Percentiles rank a stretch among this genome's conserved stretches.
phyloP scores from a whole-genome alignment of 2,888 invertebrate species.

The Pristionchus arcanus region DNA sequence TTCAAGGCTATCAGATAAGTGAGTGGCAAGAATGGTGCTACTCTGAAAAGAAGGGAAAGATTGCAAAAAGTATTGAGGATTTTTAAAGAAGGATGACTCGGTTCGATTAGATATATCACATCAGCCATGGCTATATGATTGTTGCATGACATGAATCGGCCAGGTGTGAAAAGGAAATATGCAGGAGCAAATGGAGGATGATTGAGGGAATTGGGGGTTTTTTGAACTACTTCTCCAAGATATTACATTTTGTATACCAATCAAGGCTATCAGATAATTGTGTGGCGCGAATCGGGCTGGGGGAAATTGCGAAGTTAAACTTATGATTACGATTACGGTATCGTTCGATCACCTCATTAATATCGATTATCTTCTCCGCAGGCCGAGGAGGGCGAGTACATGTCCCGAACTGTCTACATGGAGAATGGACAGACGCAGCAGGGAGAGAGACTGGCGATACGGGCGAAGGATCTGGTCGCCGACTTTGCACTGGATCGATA shows the following conservation, averaged over 20 bases:
- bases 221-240: too few relatives aligned
- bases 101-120: too few relatives aligned
- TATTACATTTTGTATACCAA: too few relatives aligned
- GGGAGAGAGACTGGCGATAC: constrained; percentile 3
- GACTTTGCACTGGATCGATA: constrained; percentile 48
- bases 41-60: neutral
- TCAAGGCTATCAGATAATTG: too few relatives aligned
- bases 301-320: too few relatives aligned
- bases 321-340: too few relatives aligned
- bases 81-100: too few relatives aligned
- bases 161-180: too few relatives aligned
- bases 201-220: neutral
- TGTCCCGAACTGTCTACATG: constrained; percentile 42
- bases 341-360: neutral
- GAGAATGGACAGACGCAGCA: neutral
- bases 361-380: neutral
- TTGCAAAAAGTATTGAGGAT: too few relatives aligned
- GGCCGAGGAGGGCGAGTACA: constrained; percentile 45
- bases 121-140: too few relatives aligned
- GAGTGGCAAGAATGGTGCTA: neutral
- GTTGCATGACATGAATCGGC: too few relatives aligned
- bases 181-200: neutral
- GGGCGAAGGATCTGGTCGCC: neutral
- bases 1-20: neutral
- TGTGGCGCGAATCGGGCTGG: too few relatives aligned